Evolutionary conservation across 1,140 invertebrate species (phyloP).

Genomic region (Leptinotarsa lineolata): DNA sequence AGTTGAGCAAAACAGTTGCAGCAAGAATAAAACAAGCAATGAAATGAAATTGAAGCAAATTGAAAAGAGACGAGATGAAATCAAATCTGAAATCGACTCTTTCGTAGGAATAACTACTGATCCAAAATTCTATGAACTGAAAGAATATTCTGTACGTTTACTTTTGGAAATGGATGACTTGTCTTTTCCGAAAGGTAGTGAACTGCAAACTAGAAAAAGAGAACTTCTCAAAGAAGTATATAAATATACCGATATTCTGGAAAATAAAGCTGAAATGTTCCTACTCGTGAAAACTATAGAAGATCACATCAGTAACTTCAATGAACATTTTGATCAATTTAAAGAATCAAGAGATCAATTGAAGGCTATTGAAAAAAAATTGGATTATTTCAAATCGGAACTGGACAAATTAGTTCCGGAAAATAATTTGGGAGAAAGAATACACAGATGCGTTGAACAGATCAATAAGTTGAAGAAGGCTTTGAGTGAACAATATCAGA

Average conservation of each 20-base stretch:
- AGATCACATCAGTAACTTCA: slow-evolving; percentile 11
- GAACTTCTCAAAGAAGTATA: slow-evolving; percentile 36
- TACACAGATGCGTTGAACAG: not conserved
- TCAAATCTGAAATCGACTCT: slow-evolving; percentile 20
- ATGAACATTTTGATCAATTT: not conserved
- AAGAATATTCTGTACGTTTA: slow-evolving; percentile 30
- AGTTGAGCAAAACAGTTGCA: too few relatives aligned
- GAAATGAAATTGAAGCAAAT: not conserved
- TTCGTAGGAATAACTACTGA: slow-evolving; percentile 35
- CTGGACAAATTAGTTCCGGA: not conserved
- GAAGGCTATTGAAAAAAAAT: rapidly evolving
- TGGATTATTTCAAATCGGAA: not conserved
- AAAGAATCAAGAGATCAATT: not conserved
- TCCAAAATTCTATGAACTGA: slow-evolving; percentile 35
- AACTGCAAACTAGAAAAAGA: slow-evolving; percentile 32
- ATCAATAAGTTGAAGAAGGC: not conserved
- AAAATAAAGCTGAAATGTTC: slow-evolving; percentile 31
- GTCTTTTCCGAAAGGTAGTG: slow-evolving; percentile 20
- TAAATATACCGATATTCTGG: slow-evolving; percentile 32
- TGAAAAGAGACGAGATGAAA: slow-evolving; percentile 8
- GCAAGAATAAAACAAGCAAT: not conserved
- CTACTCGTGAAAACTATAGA: slow-evolving; percentile 30
- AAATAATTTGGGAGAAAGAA: not conserved
- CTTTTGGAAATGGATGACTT: slow-evolving; percentile 35
- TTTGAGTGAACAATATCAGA: too few relatives aligned